These are phyloP conservation scores for Marmota flaviventris DNA, from an alignment of 2,113 vertebrate genomes.

Conservation along the genomic window DNA sequence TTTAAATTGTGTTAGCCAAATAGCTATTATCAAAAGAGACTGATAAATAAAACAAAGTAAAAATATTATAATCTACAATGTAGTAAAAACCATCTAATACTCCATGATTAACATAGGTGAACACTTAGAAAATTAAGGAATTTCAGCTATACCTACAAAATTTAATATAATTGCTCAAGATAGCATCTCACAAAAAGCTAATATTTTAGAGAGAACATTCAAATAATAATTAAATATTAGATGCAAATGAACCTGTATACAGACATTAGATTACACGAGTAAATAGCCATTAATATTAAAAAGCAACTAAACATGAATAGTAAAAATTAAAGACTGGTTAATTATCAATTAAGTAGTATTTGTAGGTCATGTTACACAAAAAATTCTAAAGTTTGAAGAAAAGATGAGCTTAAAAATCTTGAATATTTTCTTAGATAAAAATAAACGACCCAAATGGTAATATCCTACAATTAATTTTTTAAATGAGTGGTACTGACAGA, in stretches of 20 bases:
- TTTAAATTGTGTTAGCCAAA: conserved; percentile 61
- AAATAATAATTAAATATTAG: conserved; percentile 82
- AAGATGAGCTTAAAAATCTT: conserved; percentile 72
- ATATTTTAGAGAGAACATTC: conserved; percentile 86
- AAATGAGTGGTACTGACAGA: conserved; percentile 74
- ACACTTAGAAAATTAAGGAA: conserved; percentile 62
- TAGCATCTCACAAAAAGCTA: conserved; percentile 67
- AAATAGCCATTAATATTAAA: conserved; percentile 81
- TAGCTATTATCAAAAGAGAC: conserved; percentile 47
- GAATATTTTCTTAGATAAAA: conserved; percentile 65
- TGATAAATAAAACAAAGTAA: conserved; percentile 32
- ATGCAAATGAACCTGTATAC: conserved; percentile 76
- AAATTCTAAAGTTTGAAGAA: conserved; percentile 72
- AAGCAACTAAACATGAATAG: conserved; percentile 82
- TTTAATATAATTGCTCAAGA: conserved; percentile 36
- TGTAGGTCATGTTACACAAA: conserved; percentile 74
- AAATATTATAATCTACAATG: conserved; percentile 13
- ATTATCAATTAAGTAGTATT: conserved; percentile 78
- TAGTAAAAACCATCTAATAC: conserved; percentile 58
- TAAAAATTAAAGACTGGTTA: conserved; percentile 82
- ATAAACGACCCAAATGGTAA: conserved; percentile 71
- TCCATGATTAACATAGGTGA: conserved; percentile 49
- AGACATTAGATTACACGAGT: conserved; percentile 71
- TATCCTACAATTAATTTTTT: conserved; percentile 76
- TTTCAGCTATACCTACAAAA: conserved; percentile 66